Conservation (phyloP, 2,888 invertebrate species). For the Cremastobaeus sp. region DNA sequence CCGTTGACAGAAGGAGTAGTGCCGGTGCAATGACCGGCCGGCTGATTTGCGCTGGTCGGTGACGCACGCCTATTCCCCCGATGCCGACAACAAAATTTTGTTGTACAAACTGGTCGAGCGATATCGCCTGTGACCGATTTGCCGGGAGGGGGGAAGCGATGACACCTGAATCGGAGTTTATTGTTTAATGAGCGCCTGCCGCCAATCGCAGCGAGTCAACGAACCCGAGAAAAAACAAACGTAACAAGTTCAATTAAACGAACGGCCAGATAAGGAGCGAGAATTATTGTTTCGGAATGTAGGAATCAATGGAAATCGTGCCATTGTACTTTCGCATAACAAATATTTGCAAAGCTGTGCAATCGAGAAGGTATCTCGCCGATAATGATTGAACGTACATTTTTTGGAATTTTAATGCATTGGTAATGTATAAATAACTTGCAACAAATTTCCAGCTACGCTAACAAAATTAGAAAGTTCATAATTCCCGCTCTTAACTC, state of each 20-base stretch:
- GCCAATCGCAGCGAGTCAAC: constrained; percentile 57
- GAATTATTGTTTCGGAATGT: constrained; percentile 60
- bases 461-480: no score
- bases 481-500: no score
- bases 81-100: constrained; percentile 72
- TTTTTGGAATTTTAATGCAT: no score
- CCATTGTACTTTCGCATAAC: constrained; percentile 55
- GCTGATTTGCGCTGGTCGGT: constrained; percentile 71
- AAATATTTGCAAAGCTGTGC: constrained; percentile 51
- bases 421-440: no score
- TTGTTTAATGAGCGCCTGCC: constrained; percentile 54
- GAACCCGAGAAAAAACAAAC: constrained; percentile 61
- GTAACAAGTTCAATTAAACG: constrained; percentile 60
- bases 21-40: constrained; percentile 75
- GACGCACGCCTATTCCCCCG: constrained; percentile 66
- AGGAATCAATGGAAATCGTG: constrained; percentile 58
- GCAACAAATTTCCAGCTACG: no score
- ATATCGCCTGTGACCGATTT: constrained; percentile 51
- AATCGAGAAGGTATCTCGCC: no score
- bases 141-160: constrained; percentile 33
- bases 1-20: constrained; percentile 70
- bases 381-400: no score
- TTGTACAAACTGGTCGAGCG: constrained; percentile 62
- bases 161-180: constrained; percentile 61
- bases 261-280: constrained; percentile 56